phyloP scores from a whole-genome alignment of 2,888 invertebrate species.

The Thecophora atra region DNA sequence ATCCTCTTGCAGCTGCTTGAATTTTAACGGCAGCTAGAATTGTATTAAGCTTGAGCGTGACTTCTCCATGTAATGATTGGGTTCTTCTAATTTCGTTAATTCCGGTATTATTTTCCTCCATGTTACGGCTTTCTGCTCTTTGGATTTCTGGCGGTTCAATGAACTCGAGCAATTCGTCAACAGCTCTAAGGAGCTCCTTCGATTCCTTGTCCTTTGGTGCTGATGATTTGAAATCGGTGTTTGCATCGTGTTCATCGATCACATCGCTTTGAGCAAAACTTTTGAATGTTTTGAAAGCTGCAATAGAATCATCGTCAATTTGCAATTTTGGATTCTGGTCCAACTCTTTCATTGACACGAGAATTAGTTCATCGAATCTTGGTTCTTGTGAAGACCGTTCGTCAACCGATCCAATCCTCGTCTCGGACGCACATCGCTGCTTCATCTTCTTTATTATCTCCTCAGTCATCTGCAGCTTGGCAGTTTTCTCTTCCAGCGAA shows the following conservation, averaged over 20 bases:
- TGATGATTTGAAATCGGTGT: slow-evolving; percentile 33
- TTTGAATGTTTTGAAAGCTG: slow-evolving; percentile 52
- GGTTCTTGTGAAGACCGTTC: slow-evolving; percentile 34
- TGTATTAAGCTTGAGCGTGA: slow-evolving; percentile 64
- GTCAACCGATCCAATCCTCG: slow-evolving; percentile 37
- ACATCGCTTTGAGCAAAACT: slow-evolving; percentile 46
- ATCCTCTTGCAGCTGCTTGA: slow-evolving; percentile 62
- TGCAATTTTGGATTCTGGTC: slow-evolving; percentile 50
- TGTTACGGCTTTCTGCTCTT: no score
- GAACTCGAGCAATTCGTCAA: slow-evolving; percentile 49
- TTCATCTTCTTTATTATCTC: slow-evolving; percentile 56
- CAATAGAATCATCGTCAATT: slow-evolving; percentile 54
- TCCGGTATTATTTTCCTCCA: no score
- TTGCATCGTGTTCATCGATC: not conserved
- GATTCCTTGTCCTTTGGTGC: slow-evolving; percentile 45
- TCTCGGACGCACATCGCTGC: slow-evolving; percentile 50
- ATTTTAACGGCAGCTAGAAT: slow-evolving; percentile 63
- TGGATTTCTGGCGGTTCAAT: slow-evolving; percentile 40
- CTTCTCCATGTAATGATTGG: no score
- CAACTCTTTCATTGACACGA: slow-evolving; percentile 50
- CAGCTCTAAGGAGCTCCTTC: slow-evolving; percentile 49
- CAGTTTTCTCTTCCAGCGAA: slow-evolving; percentile 50
- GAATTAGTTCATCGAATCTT: slow-evolving; percentile 51
- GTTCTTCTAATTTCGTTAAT: no score
- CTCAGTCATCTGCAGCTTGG: slow-evolving; percentile 55